Evolutionary conservation across 2,797 vertebrate species (phyloP).

Genomic region (Smutsia gigantea): DNA sequence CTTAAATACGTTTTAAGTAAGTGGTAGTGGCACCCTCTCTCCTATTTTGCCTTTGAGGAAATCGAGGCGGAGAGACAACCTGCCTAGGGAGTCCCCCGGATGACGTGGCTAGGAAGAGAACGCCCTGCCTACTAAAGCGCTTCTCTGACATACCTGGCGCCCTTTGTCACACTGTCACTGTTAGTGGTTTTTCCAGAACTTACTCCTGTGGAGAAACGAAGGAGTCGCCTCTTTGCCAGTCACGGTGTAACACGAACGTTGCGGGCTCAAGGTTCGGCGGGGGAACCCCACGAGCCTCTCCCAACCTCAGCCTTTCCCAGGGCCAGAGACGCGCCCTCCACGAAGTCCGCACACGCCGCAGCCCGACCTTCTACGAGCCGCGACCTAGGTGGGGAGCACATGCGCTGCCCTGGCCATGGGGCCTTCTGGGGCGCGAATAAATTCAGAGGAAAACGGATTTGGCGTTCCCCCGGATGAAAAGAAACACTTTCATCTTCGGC

Average conservation of each 20-base stretch:
- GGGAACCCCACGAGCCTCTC: too few relatives aligned
- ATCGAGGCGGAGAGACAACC: not conserved
- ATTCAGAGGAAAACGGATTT: not conserved
- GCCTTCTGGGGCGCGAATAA: not conserved
- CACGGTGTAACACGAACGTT: not conserved
- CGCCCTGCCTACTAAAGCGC: not conserved
- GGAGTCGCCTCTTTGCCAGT: not conserved
- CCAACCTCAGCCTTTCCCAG: not conserved
- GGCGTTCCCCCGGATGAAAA: not conserved
- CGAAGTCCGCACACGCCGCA: too few relatives aligned
- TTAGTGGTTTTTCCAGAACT: accelerated
- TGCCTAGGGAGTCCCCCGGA: too few relatives aligned
- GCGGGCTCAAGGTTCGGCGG: too few relatives aligned
- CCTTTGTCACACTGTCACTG: not conserved
- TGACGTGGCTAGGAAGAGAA: not conserved
- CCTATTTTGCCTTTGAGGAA: not conserved
- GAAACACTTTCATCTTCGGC: not conserved
- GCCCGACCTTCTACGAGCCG: not conserved
- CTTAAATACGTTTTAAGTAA: not conserved
- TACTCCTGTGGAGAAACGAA: not conserved
- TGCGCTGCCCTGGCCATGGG: not conserved
- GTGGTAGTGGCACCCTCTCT: too few relatives aligned
- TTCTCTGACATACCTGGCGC: not conserved
- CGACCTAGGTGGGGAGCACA: not conserved
- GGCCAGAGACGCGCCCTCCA: not conserved